Percentiles rank a stretch among this genome's conserved stretches.
These are phyloP conservation scores for Danio tinwini DNA, from an alignment of 2,797 vertebrate genomes.

Conservation along the genomic window DNA sequence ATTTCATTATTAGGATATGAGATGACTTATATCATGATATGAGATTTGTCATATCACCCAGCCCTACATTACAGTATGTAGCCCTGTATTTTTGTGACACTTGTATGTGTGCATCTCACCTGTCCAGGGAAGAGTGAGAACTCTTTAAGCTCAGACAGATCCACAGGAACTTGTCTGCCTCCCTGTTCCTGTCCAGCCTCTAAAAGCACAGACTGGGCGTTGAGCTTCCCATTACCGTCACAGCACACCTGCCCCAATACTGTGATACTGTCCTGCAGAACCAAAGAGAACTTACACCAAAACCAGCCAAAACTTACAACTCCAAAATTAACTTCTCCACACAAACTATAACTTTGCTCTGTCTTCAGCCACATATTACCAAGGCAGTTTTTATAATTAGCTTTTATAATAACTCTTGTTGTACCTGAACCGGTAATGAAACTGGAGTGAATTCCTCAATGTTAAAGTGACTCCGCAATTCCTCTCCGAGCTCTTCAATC, in stretches of 20 bases:
- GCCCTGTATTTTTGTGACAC: too few species aligned
- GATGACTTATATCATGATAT: too few species aligned
- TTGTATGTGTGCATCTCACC: conserved; percentile 71
- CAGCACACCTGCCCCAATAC: conserved; percentile 90
- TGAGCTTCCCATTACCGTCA: conserved; percentile 91
- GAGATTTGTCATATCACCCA: too few species aligned
- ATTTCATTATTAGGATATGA: too few species aligned
- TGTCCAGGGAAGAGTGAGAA: conserved; percentile 96
- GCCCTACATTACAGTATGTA: too few species aligned
- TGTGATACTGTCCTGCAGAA: conserved; percentile 79
- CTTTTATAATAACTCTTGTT: too few species aligned
- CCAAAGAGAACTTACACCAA: not conserved
- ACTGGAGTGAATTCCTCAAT: conserved; percentile 86
- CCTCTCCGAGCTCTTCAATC: conserved; percentile 87
- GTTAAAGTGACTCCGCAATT: conserved; percentile 80
- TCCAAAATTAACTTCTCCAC: not conserved
- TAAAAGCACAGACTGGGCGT: conserved; percentile 87
- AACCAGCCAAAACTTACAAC: not conserved
- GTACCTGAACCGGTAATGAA: conserved; percentile 86
- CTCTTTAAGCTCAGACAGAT: conserved; percentile 87
- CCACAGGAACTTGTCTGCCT: conserved; percentile 81
- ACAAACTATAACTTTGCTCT: not conserved
- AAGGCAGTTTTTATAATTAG: not conserved
- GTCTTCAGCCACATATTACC: not conserved
- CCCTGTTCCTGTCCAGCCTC: conserved; percentile 88